Evolutionary conservation across 1,140 invertebrate genomes (phyloP).

Genomic region (Drosophila kohkoa): DNA sequence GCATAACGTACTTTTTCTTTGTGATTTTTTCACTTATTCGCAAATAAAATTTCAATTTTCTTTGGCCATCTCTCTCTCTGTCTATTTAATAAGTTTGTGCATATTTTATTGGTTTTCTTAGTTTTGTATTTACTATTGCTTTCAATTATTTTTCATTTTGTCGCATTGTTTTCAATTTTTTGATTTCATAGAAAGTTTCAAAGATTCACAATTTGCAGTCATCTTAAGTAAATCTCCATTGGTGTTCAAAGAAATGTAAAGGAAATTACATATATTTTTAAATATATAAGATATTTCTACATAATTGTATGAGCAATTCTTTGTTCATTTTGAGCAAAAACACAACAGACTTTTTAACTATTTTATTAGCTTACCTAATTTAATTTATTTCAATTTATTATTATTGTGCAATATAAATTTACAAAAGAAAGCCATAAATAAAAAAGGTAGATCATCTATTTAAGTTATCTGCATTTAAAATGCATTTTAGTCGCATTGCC

Average conservation of each 20-base stretch:
- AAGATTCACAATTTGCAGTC: background rate
- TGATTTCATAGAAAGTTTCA: slow-evolving; percentile 58
- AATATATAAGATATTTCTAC: background rate
- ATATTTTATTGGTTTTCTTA: background rate
- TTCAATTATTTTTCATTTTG: slow-evolving; percentile 20
- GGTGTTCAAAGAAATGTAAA: background rate
- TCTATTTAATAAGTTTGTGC: slow-evolving; percentile 51
- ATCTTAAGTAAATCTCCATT: background rate
- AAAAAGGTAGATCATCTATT: slow-evolving; percentile 24
- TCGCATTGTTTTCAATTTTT: background rate
- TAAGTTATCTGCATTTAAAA: slow-evolving; percentile 30
- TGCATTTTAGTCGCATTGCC: slow-evolving; percentile 25
- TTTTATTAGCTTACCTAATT: background rate
- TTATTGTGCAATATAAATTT: slow-evolving; percentile 3
- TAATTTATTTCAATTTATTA: background rate
- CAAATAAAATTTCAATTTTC: slow-evolving; percentile 50
- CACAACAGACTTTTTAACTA: slow-evolving; percentile 5
- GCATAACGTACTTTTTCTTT: slow-evolving; percentile 57
- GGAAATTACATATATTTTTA: background rate
- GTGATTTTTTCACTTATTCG: slow-evolving; percentile 29
- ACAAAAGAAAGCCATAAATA: slow-evolving; percentile 18
- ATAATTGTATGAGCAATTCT: slow-evolving; percentile 7
- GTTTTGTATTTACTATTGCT: background rate
- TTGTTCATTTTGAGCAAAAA: slow-evolving; percentile 16
- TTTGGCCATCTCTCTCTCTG: slow-evolving; percentile 58